phyloP scores from a whole-genome alignment of 2,113 vertebrate species.

The Gymnorhina tibicen region DNA sequence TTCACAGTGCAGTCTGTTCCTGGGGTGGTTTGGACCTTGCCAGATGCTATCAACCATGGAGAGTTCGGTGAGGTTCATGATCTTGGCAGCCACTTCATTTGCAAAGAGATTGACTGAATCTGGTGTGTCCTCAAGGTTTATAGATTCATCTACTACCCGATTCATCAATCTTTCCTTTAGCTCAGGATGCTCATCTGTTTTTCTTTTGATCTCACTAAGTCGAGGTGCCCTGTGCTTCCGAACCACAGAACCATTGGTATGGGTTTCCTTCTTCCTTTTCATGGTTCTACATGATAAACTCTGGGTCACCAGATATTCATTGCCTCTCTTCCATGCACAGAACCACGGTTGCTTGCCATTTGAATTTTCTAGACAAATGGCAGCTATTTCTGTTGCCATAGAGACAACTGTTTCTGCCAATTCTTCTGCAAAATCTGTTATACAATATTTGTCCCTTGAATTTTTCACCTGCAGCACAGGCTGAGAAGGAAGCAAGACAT shows the following conservation, averaged over 20 bases:
- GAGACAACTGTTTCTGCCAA: slow-evolving; percentile 93
- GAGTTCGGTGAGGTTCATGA: slow-evolving; percentile 90
- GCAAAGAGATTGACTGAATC: slow-evolving; percentile 89
- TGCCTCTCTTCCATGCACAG: slow-evolving; percentile 86
- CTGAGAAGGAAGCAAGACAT: slow-evolving; percentile 68
- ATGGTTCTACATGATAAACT: slow-evolving; percentile 70
- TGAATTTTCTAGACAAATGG: slow-evolving; percentile 95
- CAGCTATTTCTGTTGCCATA: slow-evolving; percentile 97
- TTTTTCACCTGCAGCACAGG: slow-evolving; percentile 68
- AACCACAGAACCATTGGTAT: slow-evolving; percentile 59
- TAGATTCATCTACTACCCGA: slow-evolving; percentile 90
- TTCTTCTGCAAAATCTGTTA: slow-evolving; percentile 93
- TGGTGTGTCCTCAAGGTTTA: slow-evolving; percentile 85
- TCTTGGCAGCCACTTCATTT: slow-evolving; percentile 90
- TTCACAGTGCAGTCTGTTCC: slow-evolving; percentile 87
- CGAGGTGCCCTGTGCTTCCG: slow-evolving; percentile 92
- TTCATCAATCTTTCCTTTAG: slow-evolving; percentile 95
- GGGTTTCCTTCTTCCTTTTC: slow-evolving; percentile 86
- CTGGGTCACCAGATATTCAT: slow-evolving; percentile 79
- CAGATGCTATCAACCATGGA: slow-evolving; percentile 85
- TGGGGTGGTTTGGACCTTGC: slow-evolving; percentile 79
- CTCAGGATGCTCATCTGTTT: slow-evolving; percentile 96
- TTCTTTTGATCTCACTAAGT: slow-evolving; percentile 95
- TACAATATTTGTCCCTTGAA: slow-evolving; percentile 77
- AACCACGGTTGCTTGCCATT: slow-evolving; percentile 97